Evolutionary conservation across 2,113 vertebrate species (phyloP).

Genomic region (Numida meleagris): DNA sequence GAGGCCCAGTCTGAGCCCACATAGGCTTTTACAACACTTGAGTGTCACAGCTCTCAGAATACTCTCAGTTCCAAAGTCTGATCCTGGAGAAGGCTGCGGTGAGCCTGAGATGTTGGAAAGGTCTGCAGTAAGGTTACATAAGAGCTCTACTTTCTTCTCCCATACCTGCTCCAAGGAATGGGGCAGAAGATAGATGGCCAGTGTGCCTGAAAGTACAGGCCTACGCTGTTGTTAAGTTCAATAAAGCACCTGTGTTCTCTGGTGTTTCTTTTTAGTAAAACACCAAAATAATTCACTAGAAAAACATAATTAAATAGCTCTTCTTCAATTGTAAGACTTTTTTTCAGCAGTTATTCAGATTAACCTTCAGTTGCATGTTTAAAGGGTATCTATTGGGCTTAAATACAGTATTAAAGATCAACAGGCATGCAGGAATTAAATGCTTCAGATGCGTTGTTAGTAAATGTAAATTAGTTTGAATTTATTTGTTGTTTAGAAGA

Average conservation of each 20-base stretch:
- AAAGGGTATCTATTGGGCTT: background rate
- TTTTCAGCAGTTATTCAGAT: background rate
- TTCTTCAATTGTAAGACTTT: background rate
- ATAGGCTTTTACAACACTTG: background rate
- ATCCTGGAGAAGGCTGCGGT: background rate
- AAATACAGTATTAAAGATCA: background rate
- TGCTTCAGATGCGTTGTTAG: background rate
- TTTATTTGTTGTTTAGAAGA: background rate
- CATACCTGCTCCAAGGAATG: background rate
- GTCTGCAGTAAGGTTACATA: background rate
- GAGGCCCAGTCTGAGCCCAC: background rate
- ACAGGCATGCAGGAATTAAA: background rate
- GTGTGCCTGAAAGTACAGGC: background rate
- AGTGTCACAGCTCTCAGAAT: rapidly evolving
- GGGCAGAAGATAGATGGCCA: background rate
- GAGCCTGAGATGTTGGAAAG: background rate
- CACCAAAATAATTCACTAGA: background rate
- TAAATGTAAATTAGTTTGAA: background rate
- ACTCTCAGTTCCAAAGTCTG: background rate
- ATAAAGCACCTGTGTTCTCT: background rate
- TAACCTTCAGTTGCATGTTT: background rate
- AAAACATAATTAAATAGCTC: background rate
- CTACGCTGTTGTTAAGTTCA: background rate
- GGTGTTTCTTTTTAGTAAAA: background rate
- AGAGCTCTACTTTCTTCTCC: background rate